Percentiles rank a stretch among this genome's conserved stretches.
These are phyloP conservation scores for Listrodromus nycthemerus DNA, from an alignment of 2,888 invertebrate species.

Conservation along the genomic window DNA sequence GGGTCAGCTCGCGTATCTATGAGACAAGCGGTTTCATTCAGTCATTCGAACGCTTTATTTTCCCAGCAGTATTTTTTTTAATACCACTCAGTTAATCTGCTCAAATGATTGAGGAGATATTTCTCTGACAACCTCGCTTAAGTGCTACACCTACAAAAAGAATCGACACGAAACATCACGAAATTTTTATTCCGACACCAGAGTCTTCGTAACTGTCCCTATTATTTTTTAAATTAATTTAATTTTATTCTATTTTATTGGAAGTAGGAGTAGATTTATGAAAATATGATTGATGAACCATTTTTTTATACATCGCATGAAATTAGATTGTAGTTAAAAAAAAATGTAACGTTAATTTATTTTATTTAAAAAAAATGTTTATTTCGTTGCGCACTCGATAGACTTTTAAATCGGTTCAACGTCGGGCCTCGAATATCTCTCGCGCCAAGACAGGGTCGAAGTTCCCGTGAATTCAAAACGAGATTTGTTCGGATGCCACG, in stretches of 20 bases:
- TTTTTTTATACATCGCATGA: no score
- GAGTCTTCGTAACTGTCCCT: neutral
- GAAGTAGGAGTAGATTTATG: no score
- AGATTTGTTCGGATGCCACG: neutral
- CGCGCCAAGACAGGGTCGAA: neutral
- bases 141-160: neutral
- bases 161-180: neutral
- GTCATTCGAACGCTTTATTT: neutral
- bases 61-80: neutral
- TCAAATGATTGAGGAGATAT: neutral
- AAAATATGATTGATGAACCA: no score
- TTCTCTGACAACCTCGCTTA: neutral
- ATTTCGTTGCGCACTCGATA: neutral
- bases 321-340: no score
- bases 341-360: neutral
- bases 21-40: slow-evolving; percentile 5
- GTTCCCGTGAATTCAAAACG: neutral
- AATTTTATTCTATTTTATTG: neutral
- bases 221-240: neutral
- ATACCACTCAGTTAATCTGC: neutral
- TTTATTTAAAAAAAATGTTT: neutral
- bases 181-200: neutral
- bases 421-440: neutral
- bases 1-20: slow-evolving; percentile 36
- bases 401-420: neutral